Evolutionary conservation across 2,113 vertebrate species (phyloP).

Genomic region (Myodes glareolus): DNA sequence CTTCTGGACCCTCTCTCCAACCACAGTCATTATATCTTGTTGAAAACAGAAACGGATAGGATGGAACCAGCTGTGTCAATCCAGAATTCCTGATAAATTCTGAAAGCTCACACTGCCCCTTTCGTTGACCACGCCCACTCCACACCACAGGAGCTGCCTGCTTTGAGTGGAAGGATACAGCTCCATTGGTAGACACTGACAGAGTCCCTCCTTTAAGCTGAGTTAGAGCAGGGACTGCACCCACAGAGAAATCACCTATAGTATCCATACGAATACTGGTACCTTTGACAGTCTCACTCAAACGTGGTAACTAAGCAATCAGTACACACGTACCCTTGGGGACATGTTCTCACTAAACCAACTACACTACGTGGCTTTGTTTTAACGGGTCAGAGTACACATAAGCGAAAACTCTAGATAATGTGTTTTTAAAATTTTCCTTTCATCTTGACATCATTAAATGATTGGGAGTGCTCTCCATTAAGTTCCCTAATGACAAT

Average conservation of each 20-base stretch:
- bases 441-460: conserved; percentile 77
- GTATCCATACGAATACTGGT: conserved; percentile 8
- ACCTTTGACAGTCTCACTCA: conserved; percentile 23
- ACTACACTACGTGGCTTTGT: conserved; percentile 54
- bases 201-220: not conserved
- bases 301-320: not conserved
- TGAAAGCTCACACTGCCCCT: conserved; percentile 46
- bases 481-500: conserved; percentile 79
- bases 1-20: too few species aligned
- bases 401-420: conserved; percentile 71
- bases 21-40: conserved; percentile 65
- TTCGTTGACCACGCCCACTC: conserved; percentile 26
- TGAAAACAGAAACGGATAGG: conserved; percentile 28
- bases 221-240: not conserved
- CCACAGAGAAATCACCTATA: conserved; percentile 11
- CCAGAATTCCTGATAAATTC: conserved; percentile 61
- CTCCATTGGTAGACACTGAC: not conserved
- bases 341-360: conserved; percentile 33
- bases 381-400: conserved; percentile 67
- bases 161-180: conserved; percentile 42
- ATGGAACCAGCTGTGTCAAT: not conserved
- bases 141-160: not conserved
- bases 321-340: not conserved
- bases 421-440: conserved; percentile 82
- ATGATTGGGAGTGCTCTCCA: conserved; percentile 75